These are phyloP conservation scores for Cenopis cana DNA, from an alignment of 2,888 invertebrate genomes.

Conservation along the genomic window DNA sequence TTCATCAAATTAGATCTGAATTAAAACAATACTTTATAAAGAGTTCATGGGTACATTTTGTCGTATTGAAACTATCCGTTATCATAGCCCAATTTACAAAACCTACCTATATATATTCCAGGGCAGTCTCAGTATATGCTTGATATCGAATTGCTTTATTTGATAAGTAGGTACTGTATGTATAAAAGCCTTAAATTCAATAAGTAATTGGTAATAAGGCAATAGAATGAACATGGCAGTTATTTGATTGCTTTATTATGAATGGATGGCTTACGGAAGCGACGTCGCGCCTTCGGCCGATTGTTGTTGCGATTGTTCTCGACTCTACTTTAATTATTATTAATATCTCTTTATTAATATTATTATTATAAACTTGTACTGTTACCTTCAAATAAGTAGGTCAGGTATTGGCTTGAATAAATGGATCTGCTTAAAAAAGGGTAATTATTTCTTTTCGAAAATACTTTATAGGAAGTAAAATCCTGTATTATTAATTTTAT, in stretches of 20 bases:
- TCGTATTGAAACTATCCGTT: no score
- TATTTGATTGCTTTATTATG: slow-evolving; percentile 31
- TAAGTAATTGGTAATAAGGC: slow-evolving; percentile 22
- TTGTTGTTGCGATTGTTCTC: slow-evolving; percentile 34
- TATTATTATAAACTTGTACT: not conserved
- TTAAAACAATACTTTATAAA: no score
- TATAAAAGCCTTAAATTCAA: not conserved
- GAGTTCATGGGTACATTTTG: no score
- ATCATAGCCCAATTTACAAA: no score
- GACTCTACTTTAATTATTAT: not conserved
- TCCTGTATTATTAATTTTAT: no score
- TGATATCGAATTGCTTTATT: not conserved
- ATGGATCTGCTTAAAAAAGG: not conserved
- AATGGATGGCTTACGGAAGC: slow-evolving; percentile 33
- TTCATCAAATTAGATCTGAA: no score
- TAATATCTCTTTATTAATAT: no score
- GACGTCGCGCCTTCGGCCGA: slow-evolving; percentile 35
- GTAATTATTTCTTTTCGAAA: not conserved
- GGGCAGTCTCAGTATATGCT: not conserved
- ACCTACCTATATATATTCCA: no score
- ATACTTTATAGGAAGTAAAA: no score
- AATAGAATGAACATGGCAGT: slow-evolving; percentile 5
- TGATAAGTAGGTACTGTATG: not conserved
- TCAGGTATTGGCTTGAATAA: not conserved
- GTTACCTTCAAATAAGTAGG: not conserved